Conservation (phyloP, 2,797 vertebrate genomes). For the Smutsia temminckii region DNA sequence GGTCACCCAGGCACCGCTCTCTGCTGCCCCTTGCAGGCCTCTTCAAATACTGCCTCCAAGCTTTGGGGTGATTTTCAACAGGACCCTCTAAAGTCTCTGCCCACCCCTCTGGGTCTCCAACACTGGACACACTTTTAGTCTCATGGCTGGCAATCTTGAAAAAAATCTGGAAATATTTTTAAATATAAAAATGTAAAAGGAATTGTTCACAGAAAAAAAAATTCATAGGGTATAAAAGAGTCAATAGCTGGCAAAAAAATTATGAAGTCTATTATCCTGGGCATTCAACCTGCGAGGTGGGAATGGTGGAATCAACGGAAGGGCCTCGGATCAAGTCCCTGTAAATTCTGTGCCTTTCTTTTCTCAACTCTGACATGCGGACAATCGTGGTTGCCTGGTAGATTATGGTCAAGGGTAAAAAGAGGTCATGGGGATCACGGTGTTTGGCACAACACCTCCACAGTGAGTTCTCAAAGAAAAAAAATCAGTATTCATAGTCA, state of each 20-base stretch:
- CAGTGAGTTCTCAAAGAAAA: not conserved
- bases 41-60: not conserved
- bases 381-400: not conserved
- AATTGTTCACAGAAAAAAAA: not conserved
- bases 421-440: not conserved
- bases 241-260: not conserved
- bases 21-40: slow-evolving; percentile 69
- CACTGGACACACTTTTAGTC: not conserved
- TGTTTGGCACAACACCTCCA: not conserved
- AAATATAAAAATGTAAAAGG: not conserved
- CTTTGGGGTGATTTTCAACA: not conserved
- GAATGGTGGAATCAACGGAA: not conserved
- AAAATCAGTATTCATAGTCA: not conserved
- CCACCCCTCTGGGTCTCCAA: not conserved
- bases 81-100: not conserved
- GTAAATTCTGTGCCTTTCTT: not conserved
- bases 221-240: not conserved
- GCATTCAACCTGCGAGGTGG: not conserved
- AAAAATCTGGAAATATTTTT: not conserved
- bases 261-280: not conserved
- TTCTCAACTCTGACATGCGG: slow-evolving; percentile 9
- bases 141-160: not conserved
- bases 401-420: not conserved
- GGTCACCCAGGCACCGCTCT: slow-evolving; percentile 37
- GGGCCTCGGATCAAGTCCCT: not conserved